Evolutionary conservation across 2,888 invertebrate genomes (phyloP).

Genomic region (Crepidodera aurea): DNA sequence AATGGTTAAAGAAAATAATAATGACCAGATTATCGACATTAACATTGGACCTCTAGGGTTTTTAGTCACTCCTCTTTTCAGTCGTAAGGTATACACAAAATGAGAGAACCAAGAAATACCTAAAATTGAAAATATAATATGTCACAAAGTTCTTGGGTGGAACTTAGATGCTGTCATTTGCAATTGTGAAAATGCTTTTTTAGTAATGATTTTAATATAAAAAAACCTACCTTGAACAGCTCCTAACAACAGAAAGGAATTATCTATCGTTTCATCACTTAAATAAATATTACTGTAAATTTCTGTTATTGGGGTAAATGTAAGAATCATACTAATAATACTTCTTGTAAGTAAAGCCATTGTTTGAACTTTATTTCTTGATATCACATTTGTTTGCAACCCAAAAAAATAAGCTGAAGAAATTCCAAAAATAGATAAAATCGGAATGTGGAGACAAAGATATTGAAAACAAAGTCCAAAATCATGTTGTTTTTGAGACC

Average conservation of each 20-base stretch:
- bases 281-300: conserved; percentile 71
- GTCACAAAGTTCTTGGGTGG: no score
- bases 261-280: conserved; percentile 53
- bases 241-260: conserved; percentile 62
- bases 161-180: no score
- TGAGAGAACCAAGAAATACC: conserved; percentile 85
- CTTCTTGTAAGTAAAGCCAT: conserved; percentile 72
- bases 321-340: conserved; percentile 69
- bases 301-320: conserved; percentile 73
- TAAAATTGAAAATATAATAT: neutral
- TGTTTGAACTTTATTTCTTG: conserved; percentile 70
- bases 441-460: conserved; percentile 79
- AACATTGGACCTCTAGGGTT: conserved; percentile 79
- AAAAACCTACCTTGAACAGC: conserved; percentile 10
- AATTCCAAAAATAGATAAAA: conserved; percentile 79
- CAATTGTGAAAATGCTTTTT: no score
- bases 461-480: conserved; percentile 88
- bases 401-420: conserved; percentile 86
- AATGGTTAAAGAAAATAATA: conserved; percentile 72
- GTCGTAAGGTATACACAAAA: conserved; percentile 74
- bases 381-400: conserved; percentile 69
- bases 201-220: no score
- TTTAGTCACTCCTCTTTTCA: conserved; percentile 70
- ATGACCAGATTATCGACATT: conserved; percentile 74
- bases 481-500: conserved; percentile 75